These are phyloP conservation scores for Cynopterus brachyotis DNA, from an alignment of 2,113 vertebrate species.

Conservation along the genomic window DNA sequence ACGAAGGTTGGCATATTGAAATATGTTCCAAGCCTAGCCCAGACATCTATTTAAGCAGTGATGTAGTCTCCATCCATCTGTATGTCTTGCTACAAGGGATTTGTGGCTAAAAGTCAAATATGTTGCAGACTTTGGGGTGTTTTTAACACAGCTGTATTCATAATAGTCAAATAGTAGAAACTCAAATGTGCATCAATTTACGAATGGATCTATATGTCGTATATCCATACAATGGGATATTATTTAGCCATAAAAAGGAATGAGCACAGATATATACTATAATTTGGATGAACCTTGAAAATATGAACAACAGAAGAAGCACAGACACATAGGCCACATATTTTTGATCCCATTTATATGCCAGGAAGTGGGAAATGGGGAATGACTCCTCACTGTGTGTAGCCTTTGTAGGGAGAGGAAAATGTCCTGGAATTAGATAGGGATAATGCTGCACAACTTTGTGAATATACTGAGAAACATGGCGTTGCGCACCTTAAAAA, in stretches of 20 bases:
- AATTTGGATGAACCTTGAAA: neutral
- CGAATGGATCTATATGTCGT: neutral
- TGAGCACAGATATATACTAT: neutral
- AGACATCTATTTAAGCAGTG: neutral
- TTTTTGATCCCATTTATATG: neutral
- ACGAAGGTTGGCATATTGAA: neutral
- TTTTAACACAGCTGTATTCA: neutral
- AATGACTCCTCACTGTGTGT: neutral
- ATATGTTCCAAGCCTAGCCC: neutral
- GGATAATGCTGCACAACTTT: neutral
- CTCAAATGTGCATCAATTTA: neutral
- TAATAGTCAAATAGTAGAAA: conserved; percentile 24
- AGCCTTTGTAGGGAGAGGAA: neutral
- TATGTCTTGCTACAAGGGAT: neutral
- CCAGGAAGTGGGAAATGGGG: neutral
- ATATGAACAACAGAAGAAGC: neutral
- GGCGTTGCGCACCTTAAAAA: neutral
- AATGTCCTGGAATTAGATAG: neutral
- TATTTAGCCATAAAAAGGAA: conserved; percentile 2
- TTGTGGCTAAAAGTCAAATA: neutral
- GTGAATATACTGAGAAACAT: neutral
- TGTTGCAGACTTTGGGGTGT: neutral
- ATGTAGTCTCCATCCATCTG: neutral
- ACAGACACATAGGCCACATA: neutral
- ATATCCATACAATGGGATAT: neutral